Percentiles rank a stretch among this genome's conserved stretches.
These are phyloP conservation scores for Oscheius myriophilus DNA, from an alignment of 2,888 invertebrate species.

Conservation along the genomic window DNA sequence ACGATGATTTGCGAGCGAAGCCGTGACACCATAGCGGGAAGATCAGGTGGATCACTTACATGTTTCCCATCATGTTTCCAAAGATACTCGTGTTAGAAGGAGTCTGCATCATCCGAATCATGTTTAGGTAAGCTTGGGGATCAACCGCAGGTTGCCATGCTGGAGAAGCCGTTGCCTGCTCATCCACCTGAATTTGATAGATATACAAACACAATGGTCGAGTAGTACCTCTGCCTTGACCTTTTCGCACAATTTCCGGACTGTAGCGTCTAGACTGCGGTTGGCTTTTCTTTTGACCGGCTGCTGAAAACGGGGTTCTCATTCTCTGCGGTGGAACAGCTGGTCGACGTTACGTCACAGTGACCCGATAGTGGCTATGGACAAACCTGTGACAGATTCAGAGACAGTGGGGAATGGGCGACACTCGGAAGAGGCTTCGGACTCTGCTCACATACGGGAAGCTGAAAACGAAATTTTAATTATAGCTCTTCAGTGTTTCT, in stretches of 20 bases:
- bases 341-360: conserved; percentile 2
- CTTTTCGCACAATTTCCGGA: conserved; percentile 54
- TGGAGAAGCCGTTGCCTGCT: neutral
- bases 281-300: conserved; percentile 23
- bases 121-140: conserved; percentile 32
- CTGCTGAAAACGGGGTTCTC: neutral
- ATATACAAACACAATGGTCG: no score
- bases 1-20: conserved; percentile 7
- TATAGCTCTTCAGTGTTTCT: no score
- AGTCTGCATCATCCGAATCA: conserved; percentile 27
- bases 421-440: conserved; percentile 5
- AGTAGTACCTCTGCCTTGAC: conserved; percentile 24
- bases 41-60: conserved; percentile 21
- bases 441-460: conserved; percentile 14
- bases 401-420: conserved; percentile 4
- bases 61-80: conserved; percentile 22
- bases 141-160: conserved; percentile 22
- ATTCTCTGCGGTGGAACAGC: conserved; percentile 2
- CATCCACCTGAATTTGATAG: conserved; percentile 13
- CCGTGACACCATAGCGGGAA: neutral
- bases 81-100: conserved; percentile 14
- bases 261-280: conserved; percentile 53
- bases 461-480: neutral
- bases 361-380: conserved; percentile 18
- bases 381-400: conserved; percentile 26